Conservation (phyloP, 2,888 invertebrate species). For the Phanerotoma sp. region DNA sequence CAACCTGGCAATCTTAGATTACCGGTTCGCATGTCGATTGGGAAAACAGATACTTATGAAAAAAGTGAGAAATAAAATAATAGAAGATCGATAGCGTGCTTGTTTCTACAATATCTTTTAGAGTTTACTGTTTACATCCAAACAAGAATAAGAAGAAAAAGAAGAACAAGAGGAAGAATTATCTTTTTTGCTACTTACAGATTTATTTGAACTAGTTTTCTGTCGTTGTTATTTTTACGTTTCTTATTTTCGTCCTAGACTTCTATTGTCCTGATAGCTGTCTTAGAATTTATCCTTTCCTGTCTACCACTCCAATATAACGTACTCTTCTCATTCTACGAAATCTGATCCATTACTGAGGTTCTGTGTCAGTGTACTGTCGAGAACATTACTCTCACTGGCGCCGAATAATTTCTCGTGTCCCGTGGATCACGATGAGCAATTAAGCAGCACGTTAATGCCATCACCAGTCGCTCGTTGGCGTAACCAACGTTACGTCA, state of each 20-base stretch:
- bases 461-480: slow-evolving; percentile 2
- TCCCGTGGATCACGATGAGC: slow-evolving; percentile 22
- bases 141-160: too few species aligned
- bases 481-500: slow-evolving; percentile 5
- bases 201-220: background rate
- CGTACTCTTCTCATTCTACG: slow-evolving; percentile 3
- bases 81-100: slow-evolving; percentile 12
- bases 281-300: background rate
- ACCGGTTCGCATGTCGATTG: slow-evolving; percentile 9
- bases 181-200: too few species aligned
- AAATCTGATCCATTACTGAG: slow-evolving; percentile 31
- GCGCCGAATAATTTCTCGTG: slow-evolving; percentile 25
- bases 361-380: slow-evolving; percentile 27
- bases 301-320: background rate
- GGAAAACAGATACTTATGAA: slow-evolving; percentile 3
- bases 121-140: slow-evolving; percentile 2
- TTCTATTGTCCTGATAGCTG: background rate
- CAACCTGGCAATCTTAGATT: slow-evolving; percentile 6
- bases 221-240: background rate
- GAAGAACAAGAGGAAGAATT: too few species aligned
- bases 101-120: slow-evolving; percentile 7
- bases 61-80: slow-evolving; percentile 5
- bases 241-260: background rate
- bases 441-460: slow-evolving; percentile 23
- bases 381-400: slow-evolving; percentile 29